Evolutionary conservation across 2,888 invertebrate genomes (phyloP), one percentile per base, ranked within the genome.

Genomic region (Ormyrus nitidulus): DNA sequence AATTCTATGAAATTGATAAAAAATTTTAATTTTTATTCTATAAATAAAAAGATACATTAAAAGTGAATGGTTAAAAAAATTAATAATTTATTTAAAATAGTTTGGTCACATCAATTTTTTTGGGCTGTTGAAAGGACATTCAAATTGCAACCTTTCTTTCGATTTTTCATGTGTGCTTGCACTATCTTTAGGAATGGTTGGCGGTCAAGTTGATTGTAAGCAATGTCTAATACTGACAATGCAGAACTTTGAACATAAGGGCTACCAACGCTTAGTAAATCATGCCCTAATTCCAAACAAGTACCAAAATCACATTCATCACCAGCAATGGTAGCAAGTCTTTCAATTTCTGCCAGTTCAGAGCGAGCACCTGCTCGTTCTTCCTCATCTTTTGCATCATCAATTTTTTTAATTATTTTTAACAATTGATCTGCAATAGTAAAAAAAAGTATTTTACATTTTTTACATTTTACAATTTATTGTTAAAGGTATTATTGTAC

Each of bases 271-370:
- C 94, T 94, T 88, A 98, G 96, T 68, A 99, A 91, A 89, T 96
- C 95, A 84, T 97, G 94, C 0, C 97, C 98, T 56, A 96, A 92
- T 90, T 99, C 98, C 2, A 99, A 90, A 0, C 97, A 96, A 74
- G 97, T 97, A 0, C 98, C 99, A 91, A 97, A 98, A 90, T 99
- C 98, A 88, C 96, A 96, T 90, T 99, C 99, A 88, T 99, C 99
- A 77, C 96, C 94, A 0, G 98, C 99, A 89, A 97, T 97, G 89
- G 94, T 96, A 6, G 97, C 95, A 77, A 94, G 94, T 5, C 96
- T 97, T 81, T 97, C 93, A 1, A 97, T 91, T 77, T 96, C 96
- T 85, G 97, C 96, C 5, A 98, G 88, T 49, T 94, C 93, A 44
- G 94, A 94, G 80, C 96, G 91, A 51, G 93, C 91, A 69, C 91